Evolutionary conservation across 2,113 vertebrate genomes (phyloP).

Genomic region (Phasianus colchicus): DNA sequence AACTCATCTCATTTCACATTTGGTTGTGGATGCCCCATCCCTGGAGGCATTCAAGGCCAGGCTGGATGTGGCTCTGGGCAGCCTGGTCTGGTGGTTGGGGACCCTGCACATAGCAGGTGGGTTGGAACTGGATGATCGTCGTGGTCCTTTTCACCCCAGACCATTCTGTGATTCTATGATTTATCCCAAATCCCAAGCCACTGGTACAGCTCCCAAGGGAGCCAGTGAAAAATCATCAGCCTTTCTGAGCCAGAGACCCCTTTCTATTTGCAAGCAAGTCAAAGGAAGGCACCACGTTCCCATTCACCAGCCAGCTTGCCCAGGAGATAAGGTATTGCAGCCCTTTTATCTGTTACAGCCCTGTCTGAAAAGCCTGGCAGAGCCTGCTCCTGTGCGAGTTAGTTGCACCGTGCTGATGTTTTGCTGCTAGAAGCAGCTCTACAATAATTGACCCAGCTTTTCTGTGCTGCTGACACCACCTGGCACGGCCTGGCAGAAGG

Average conservation of each 20-base stretch:
- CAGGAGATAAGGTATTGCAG: not conserved
- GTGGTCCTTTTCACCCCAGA: too few species aligned
- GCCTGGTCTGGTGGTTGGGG: too few species aligned
- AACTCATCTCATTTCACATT: not conserved
- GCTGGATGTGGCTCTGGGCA: too few species aligned
- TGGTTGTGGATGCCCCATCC: not conserved
- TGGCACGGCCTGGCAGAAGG: not conserved
- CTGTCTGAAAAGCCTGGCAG: not conserved
- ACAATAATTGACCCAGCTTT: accelerated
- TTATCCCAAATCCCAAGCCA: not conserved
- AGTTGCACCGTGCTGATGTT: accelerated
- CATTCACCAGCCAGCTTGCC: not conserved
- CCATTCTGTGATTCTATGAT: too few species aligned
- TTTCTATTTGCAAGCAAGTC: not conserved
- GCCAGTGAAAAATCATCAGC: not conserved
- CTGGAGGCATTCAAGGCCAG: too few species aligned
- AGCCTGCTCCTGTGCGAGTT: not conserved
- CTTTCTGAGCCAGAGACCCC: not conserved
- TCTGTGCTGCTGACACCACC: not conserved
- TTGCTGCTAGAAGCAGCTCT: not conserved
- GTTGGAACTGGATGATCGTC: too few species aligned
- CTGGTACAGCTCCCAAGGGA: accelerated
- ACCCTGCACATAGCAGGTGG: too few species aligned
- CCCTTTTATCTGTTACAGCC: not conserved
- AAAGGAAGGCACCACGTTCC: not conserved